Percentiles rank a stretch among this genome's conserved stretches.
phyloP scores from a whole-genome alignment of 2,113 vertebrate species.

The Macrotus californicus region DNA sequence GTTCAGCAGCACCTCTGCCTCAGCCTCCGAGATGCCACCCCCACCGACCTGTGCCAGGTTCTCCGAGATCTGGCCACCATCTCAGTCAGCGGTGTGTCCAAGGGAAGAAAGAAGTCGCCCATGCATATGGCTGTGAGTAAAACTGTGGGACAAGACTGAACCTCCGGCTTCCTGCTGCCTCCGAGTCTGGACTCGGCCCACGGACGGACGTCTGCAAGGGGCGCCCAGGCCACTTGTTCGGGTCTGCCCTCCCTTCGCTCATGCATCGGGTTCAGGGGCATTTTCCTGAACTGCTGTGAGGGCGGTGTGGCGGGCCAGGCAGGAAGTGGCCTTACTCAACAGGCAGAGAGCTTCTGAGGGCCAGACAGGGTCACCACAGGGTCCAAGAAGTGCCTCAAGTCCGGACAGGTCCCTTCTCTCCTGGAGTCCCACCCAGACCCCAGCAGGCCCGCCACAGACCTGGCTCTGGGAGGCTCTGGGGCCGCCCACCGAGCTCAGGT shows the following conservation, averaged over 20 bases:
- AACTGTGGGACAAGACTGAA: neutral
- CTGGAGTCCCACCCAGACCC: neutral
- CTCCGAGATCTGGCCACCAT: neutral
- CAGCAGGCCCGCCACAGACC: neutral
- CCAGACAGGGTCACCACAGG: neutral
- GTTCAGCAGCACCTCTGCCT: neutral
- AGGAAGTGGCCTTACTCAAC: neutral
- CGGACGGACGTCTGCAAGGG: accelerated
- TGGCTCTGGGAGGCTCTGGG: neutral
- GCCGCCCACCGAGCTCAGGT: neutral
- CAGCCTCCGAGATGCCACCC: too few relatives aligned
- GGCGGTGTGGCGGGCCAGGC: neutral
- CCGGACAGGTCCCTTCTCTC: accelerated
- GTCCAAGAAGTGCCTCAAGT: neutral
- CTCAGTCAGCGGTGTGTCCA: neutral
- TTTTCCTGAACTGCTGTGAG: neutral
- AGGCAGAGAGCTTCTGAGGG: neutral
- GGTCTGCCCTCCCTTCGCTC: neutral
- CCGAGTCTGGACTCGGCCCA: too few relatives aligned
- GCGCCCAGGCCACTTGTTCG: accelerated
- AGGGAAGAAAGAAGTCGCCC: neutral
- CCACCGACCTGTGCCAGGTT: neutral
- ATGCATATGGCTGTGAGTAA: neutral
- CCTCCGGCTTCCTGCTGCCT: neutral
- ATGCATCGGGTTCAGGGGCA: neutral